A percentile compares a stretch with the other conserved stretches of the same genome.
Conservation (phyloP, 2,797 vertebrate species). For the Meda fulgida region DNA sequence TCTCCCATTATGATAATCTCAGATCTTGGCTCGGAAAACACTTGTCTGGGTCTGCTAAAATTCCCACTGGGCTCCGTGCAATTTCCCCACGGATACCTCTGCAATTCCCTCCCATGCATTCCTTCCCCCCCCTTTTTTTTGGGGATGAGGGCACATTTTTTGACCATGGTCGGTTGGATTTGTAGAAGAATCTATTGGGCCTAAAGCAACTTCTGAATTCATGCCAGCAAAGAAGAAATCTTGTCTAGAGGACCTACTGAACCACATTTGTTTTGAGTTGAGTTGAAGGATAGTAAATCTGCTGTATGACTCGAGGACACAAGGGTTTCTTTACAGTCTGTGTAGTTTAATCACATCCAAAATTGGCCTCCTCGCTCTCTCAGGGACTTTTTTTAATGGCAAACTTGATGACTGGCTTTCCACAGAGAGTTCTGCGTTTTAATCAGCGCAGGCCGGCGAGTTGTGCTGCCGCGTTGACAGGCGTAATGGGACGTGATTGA, state of each 20-base stretch:
- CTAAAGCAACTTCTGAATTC: slow-evolving; percentile 1
- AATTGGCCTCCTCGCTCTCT: slow-evolving; percentile 16
- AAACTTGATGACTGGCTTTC: slow-evolving; percentile 32
- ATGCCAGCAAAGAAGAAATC: slow-evolving; percentile 22
- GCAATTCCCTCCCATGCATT: slow-evolving; percentile 34
- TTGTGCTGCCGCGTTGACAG: slow-evolving; percentile 27
- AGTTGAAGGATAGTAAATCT: slow-evolving; percentile 1
- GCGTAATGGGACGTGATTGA: slow-evolving; percentile 51
- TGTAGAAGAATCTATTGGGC: slow-evolving; percentile 2
- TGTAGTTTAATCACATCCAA: slow-evolving; percentile 36
- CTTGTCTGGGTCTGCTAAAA: slow-evolving; percentile 61
- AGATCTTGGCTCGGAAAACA: slow-evolving; percentile 61
- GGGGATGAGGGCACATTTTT: slow-evolving; percentile 7
- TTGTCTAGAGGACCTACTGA: neutral
- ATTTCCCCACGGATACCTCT: slow-evolving; percentile 58
- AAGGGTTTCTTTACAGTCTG: slow-evolving; percentile 1
- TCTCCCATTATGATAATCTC: slow-evolving; percentile 74
- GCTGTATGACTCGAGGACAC: neutral
- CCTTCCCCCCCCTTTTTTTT: slow-evolving; percentile 15
- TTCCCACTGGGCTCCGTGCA: slow-evolving; percentile 53
- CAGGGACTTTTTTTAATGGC: slow-evolving; percentile 24
- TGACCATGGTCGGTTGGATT: slow-evolving; percentile 14
- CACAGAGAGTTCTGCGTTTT: slow-evolving; percentile 5
- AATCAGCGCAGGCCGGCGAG: slow-evolving; percentile 28
- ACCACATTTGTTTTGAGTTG: neutral